Evolutionary conservation across 2,797 vertebrate genomes (phyloP).

Genomic region (Potorous gilbertii): DNA sequence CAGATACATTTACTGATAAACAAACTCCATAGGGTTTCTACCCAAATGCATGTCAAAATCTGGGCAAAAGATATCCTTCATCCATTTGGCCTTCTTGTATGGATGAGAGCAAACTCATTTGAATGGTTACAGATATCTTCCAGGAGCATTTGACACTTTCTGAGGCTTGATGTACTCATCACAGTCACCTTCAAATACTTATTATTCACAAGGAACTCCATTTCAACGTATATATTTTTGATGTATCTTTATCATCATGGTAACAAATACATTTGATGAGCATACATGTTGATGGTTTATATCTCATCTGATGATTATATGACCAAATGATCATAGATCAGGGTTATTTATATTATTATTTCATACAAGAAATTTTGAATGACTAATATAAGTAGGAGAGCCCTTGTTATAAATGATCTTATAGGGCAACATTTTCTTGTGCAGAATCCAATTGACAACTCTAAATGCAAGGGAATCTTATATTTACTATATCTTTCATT

Average conservation of each 20-base stretch:
- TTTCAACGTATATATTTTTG: background rate
- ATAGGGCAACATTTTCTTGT: background rate
- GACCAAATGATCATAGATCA: background rate
- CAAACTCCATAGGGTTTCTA: background rate
- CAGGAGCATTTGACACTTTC: background rate
- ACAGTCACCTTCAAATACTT: background rate
- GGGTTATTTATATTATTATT: background rate
- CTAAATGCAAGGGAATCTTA: background rate
- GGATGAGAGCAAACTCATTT: background rate
- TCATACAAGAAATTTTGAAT: background rate
- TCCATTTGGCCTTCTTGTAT: background rate
- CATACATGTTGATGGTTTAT: background rate
- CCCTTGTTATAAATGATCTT: background rate
- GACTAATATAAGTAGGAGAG: background rate
- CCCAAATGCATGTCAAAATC: background rate
- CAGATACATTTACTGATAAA: background rate
- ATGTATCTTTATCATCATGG: background rate
- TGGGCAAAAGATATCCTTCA: background rate
- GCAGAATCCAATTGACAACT: background rate
- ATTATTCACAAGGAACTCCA: background rate
- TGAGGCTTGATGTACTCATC: background rate
- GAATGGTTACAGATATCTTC: background rate
- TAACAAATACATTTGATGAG: background rate
- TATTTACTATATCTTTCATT: background rate
- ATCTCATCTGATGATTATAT: background rate